Evolutionary conservation across 1,140 invertebrate species (phyloP).

Genomic region (Papilio dardanus): DNA sequence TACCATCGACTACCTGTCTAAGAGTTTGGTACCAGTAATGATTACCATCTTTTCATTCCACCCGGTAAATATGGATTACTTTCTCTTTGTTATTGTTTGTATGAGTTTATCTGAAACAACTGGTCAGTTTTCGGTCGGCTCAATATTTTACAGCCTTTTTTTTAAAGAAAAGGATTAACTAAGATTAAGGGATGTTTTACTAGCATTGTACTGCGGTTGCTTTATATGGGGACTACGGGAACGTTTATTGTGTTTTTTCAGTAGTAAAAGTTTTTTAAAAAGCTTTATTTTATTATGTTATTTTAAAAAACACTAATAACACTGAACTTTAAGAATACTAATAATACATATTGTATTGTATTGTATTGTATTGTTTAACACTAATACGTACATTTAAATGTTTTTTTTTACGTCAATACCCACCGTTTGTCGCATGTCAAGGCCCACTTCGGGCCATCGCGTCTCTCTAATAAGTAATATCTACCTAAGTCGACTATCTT

Average conservation of each 20-base stretch:
- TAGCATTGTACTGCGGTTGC: not conserved
- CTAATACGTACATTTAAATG: too few relatives aligned
- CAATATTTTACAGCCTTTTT: slow-evolving; percentile 50
- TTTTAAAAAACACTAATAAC: not conserved
- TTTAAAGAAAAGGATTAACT: slow-evolving; percentile 60
- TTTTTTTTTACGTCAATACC: too few relatives aligned
- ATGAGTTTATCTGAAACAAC: not conserved
- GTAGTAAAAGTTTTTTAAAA: not conserved
- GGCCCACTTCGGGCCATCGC: too few relatives aligned
- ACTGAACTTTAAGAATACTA: too few relatives aligned
- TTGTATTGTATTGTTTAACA: too few relatives aligned
- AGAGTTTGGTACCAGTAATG: not conserved
- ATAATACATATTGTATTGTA: too few relatives aligned
- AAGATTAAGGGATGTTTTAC: slow-evolving; percentile 41
- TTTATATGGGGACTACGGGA: not conserved
- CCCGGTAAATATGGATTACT: not conserved
- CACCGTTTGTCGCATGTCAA: too few relatives aligned
- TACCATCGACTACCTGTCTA: not conserved
- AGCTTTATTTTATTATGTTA: not conserved
- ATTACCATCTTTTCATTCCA: not conserved
- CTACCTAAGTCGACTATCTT: too few relatives aligned
- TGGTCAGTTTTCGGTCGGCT: not conserved
- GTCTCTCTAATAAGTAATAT: too few relatives aligned
- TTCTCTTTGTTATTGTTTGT: not conserved
- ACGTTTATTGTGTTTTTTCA: not conserved